Base-by-base conservation (phyloP, 1,140 invertebrate species). In the Papilio machaon region DNA sequence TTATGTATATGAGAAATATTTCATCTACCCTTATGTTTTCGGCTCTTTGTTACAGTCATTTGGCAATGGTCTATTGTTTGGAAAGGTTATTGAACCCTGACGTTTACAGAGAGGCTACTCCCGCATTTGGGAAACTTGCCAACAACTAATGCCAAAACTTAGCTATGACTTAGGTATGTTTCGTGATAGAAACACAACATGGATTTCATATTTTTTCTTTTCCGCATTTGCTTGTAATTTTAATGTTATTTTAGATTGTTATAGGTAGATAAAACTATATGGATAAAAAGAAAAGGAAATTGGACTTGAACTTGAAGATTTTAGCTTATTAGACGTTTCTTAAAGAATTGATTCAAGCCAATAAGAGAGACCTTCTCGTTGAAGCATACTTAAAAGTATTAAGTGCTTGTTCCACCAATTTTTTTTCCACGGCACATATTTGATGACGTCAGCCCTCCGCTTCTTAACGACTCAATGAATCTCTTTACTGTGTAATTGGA, bases 141-240 rank as follows among this genome's bases (percentile, higher is more conserved):
- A 76, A 52, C 19, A 52, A 30, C 19, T 75, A 47, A 54, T 76
- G 43, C 23, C 10, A 76, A 52, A 76, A 76, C 47, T 76, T 76
- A 54, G 11, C 30, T 70, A 35, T 15, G 10, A 35, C 64, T 60
- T 6, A 43, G 52, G 15, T 54, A 6, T 70, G 30, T 38, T 70
- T 70, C 6, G 64, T 38, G 23, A 35, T 13, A 54, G 64, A 70
- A 30, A 35, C 64, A 35, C 1, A 7, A 15, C 15, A 70, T 15
- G 19, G 2, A 2, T 10, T 60, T 60, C 19, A 60, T 60, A 19
- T 23, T 60, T 58, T 58, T 58, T 8, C 4, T 58, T 58, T 58
- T 19, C 17, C 54, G 17, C 54, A 9, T n/a, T 58, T 19, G 8
- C n/a, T 58, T 17, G 17, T 54, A 17, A 52, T 58, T 58, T n/a